phyloP scores from a whole-genome alignment of 1,140 invertebrate species.

The Plectrocnemia conspersa region DNA sequence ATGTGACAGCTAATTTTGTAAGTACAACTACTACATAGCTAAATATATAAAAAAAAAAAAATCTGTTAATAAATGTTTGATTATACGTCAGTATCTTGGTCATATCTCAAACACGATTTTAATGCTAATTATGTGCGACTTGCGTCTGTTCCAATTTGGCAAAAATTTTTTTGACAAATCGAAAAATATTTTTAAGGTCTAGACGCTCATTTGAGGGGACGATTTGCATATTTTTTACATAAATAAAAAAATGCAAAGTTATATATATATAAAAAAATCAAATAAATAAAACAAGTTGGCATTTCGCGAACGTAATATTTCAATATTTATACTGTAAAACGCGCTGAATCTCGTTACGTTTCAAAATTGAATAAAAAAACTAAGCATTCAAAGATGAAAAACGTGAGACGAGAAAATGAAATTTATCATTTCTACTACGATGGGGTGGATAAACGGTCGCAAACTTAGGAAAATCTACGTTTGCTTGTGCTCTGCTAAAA shows the following conservation, averaged over 20 bases:
- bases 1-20: no score
- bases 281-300: conserved; percentile 6
- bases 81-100: no score
- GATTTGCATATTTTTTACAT: conserved; percentile 16
- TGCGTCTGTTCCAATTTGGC: no score
- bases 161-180: no score
- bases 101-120: no score
- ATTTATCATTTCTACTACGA: conserved; percentile 13
- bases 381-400: conserved; percentile 17
- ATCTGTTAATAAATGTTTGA: no score
- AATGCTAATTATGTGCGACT: no score
- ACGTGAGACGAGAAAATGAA: conserved; percentile 16
- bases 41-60: no score
- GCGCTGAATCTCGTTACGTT: conserved; percentile 21
- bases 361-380: conserved; percentile 23
- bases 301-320: conserved; percentile 19
- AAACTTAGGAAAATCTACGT: no score
- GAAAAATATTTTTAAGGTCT: conserved; percentile 13
- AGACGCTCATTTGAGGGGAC: not conserved
- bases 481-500: no score
- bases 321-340: conserved; percentile 24
- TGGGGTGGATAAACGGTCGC: no score
- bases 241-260: conserved; percentile 1
- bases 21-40: no score
- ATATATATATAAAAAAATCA: not conserved